Percentiles rank a stretch among this genome's conserved stretches.
Conservation (phyloP, 2,797 vertebrate genomes). For the Toxotes lorentzi region DNA sequence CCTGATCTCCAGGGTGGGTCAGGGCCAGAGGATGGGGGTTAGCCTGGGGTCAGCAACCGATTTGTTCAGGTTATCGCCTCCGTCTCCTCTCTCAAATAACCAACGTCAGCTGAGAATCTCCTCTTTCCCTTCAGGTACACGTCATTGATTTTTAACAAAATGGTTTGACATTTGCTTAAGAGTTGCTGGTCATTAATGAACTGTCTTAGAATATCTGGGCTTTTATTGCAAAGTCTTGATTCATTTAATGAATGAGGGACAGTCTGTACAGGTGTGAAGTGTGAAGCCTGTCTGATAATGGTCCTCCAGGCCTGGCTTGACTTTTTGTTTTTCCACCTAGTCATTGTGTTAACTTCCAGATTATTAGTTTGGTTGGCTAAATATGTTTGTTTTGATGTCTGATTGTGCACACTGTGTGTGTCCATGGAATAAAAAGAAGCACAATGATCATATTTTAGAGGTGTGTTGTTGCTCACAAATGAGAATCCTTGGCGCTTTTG, state of each 20-base stretch:
- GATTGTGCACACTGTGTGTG: background rate
- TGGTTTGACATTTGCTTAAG: background rate
- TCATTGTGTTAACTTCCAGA: background rate
- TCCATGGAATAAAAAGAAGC: background rate
- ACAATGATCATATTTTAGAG: background rate
- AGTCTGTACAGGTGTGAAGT: background rate
- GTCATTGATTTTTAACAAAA: background rate
- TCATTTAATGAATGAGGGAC: background rate
- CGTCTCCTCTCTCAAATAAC: conserved; percentile 5
- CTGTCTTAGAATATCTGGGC: background rate
- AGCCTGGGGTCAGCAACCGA: background rate
- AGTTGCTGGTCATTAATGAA: background rate
- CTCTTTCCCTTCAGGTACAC: background rate
- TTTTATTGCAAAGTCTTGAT: conserved; percentile 6
- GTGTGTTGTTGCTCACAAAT: conserved; percentile 34
- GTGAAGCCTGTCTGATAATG: background rate
- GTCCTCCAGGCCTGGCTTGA: too few species aligned
- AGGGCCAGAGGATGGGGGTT: background rate
- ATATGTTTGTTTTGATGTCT: background rate
- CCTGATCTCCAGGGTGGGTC: conserved; percentile 12
- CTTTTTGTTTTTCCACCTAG: too few species aligned
- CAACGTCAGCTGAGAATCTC: background rate
- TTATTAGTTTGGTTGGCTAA: background rate
- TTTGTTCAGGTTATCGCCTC: conserved; percentile 11
- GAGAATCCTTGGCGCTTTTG: conserved; percentile 24